Conservation (phyloP, 2,113 vertebrate species). For the Leucosticte australis region DNA sequence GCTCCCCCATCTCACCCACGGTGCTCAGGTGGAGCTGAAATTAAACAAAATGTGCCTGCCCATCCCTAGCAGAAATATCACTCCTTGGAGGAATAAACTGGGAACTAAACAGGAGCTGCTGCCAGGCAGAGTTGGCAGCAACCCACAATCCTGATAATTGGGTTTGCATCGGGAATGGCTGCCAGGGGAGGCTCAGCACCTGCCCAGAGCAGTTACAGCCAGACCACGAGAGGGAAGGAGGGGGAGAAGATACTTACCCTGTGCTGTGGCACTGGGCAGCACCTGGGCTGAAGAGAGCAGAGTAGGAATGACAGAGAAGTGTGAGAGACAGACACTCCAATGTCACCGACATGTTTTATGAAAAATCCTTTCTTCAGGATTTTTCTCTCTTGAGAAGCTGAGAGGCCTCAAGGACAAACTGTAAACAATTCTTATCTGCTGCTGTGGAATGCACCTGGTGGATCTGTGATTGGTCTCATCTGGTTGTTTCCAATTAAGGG, state of each 20-base stretch:
- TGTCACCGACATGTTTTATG: no score
- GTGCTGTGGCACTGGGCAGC: neutral
- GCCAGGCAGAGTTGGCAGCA: neutral
- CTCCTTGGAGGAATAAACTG: neutral
- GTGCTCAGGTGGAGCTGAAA: neutral
- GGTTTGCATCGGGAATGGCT: neutral
- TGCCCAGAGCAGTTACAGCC: neutral
- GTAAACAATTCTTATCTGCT: no score
- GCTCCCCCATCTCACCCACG: neutral
- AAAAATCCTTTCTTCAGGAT: no score
- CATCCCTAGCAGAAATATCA: neutral
- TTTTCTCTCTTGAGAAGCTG: no score
- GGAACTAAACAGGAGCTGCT: neutral
- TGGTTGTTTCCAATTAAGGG: no score
- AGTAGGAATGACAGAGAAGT: neutral
- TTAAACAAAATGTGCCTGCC: neutral
- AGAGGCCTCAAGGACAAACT: no score
- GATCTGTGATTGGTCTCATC: no score
- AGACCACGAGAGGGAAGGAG: neutral
- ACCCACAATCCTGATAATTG: neutral
- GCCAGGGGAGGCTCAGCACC: neutral
- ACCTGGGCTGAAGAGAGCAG: neutral
- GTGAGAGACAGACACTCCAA: neutral
- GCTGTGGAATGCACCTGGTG: no score
- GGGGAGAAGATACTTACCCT: neutral